A percentile compares a stretch with the other conserved stretches of the same genome.
phyloP scores from a whole-genome alignment of 2,888 invertebrate species.

The Incurvaria masculella region DNA sequence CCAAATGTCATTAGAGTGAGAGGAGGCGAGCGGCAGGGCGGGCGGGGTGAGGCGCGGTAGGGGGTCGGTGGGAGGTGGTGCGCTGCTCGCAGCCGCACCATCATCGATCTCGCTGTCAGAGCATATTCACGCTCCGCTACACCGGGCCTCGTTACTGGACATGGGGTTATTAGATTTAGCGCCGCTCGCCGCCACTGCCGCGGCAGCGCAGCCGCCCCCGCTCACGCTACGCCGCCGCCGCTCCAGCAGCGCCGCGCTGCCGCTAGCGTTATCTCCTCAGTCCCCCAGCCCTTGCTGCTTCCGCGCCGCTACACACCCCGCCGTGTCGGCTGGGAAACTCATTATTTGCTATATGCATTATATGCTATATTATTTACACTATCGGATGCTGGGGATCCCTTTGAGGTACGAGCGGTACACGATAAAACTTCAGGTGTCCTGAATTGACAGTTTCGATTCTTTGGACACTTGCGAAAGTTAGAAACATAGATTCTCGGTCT shows the following conservation, averaged over 20 bases:
- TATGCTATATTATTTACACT: no score
- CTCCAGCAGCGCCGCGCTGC: background rate
- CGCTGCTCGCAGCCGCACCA: conserved; percentile 1
- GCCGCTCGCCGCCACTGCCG: background rate
- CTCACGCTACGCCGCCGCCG: background rate
- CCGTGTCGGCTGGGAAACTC: no score
- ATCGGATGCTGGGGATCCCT: no score
- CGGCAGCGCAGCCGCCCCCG: background rate
- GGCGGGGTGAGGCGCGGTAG: background rate
- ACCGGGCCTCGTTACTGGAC: conserved; percentile 3
- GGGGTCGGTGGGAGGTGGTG: background rate
- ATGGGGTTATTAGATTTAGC: conserved; percentile 3
- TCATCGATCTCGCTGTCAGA: conserved; percentile 3
- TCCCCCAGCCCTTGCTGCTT: background rate
- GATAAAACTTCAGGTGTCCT: no score
- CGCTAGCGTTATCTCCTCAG: no score
- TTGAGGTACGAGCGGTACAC: no score
- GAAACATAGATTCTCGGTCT: no score
- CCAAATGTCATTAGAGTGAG: background rate
- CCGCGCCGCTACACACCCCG: background rate
- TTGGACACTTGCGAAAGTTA: no score
- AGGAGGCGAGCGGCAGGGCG: background rate
- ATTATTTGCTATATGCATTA: no score
- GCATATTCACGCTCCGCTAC: conserved; percentile 3
- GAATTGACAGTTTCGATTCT: no score